Evolutionary conservation across 2,888 invertebrate species (phyloP).

Genomic region (Flexamia atlantica): DNA sequence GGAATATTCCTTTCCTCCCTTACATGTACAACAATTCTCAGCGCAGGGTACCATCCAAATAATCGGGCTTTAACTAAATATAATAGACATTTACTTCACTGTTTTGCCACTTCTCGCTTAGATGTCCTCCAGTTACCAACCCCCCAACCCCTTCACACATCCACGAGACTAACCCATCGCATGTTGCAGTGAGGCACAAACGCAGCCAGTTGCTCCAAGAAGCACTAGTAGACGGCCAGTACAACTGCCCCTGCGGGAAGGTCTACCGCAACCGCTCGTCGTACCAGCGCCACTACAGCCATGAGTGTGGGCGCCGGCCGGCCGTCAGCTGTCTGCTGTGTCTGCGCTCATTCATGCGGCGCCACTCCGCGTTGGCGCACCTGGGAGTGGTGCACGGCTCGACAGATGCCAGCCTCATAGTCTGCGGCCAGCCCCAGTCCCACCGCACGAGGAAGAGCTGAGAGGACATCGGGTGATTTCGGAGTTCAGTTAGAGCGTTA

Average conservation of each 20-base stretch:
- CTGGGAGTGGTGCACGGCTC: constrained; percentile 1
- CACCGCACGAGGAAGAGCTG: background rate
- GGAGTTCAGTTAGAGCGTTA: too few species aligned
- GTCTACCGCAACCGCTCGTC: constrained; percentile 52
- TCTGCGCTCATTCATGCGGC: constrained; percentile 61
- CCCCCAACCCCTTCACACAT: background rate
- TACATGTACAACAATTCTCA: too few species aligned
- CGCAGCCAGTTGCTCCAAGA: constrained; percentile 13
- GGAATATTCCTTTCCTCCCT: too few species aligned
- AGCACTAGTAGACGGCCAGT: constrained; percentile 34
- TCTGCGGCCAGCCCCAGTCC: constrained; percentile 58
- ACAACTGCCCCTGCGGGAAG: constrained; percentile 57
- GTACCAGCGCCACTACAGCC: constrained; percentile 65
- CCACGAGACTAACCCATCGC: background rate
- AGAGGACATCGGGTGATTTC: too few species aligned
- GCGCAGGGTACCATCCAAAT: too few species aligned
- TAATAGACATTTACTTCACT: too few species aligned
- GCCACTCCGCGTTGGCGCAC: constrained; percentile 40
- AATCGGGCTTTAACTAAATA: too few species aligned
- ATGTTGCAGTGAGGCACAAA: background rate
- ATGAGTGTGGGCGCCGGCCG: constrained; percentile 69
- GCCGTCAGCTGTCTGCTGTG: constrained; percentile 67
- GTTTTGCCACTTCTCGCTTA: too few species aligned
- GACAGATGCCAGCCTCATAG: background rate
- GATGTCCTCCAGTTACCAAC: background rate